phyloP scores from a whole-genome alignment of 1,140 invertebrate genomes.

The Heterodera schachtii region DNA sequence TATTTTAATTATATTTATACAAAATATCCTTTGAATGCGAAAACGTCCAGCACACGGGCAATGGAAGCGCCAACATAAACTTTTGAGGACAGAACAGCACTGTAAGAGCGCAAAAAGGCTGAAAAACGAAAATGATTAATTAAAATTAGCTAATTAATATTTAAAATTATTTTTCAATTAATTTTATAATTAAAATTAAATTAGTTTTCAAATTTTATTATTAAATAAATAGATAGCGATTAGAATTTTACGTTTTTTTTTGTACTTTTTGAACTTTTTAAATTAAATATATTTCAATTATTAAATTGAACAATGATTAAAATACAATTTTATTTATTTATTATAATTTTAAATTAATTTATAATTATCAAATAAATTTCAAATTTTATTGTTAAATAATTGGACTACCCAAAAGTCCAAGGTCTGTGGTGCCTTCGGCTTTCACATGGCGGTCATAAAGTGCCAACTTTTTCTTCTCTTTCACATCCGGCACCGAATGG shows the following conservation, averaged over 20 bases:
- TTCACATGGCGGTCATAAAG: conserved; percentile 58
- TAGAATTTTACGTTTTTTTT: too few relatives aligned
- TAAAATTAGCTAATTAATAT: not conserved
- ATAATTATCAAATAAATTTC: not conserved
- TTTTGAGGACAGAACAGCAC: conserved; percentile 53
- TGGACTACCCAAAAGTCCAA: conserved; percentile 21
- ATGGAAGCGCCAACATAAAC: conserved; percentile 57
- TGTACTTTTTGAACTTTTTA: too few relatives aligned
- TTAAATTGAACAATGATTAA: too few relatives aligned
- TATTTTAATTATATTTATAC: not conserved
- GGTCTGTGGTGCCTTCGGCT: conserved; percentile 14
- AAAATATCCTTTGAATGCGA: conserved; percentile 63
- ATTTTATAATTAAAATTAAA: too few relatives aligned
- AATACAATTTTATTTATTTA: too few relatives aligned
- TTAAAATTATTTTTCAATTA: too few relatives aligned
- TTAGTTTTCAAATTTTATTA: too few relatives aligned
- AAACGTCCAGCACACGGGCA: conserved; percentile 58
- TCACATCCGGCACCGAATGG: conserved; percentile 5
- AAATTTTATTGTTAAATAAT: too few relatives aligned
- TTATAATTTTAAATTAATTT: too few relatives aligned
- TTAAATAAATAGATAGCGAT: too few relatives aligned
- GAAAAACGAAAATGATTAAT: not conserved
- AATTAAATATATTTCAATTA: too few relatives aligned
- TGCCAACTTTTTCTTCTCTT: conserved; percentile 41
- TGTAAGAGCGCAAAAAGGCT: conserved; percentile 46